Evolutionary conservation across 2,797 vertebrate genomes (phyloP).

Genomic region (Platyrinchus mystaceus): DNA sequence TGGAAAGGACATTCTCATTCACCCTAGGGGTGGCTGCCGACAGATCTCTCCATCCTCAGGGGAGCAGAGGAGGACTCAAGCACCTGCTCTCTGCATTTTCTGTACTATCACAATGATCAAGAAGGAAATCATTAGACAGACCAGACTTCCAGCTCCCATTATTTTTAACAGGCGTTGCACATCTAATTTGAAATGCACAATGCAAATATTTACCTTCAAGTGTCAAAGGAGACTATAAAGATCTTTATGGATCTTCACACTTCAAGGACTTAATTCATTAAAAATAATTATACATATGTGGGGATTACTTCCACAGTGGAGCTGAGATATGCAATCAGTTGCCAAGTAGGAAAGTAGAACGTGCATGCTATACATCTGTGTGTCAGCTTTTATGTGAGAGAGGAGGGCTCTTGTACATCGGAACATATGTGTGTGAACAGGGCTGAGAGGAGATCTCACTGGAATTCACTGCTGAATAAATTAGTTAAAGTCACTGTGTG

Average conservation of each 20-base stretch:
- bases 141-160: conserved; percentile 46
- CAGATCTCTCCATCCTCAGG: conserved; percentile 6
- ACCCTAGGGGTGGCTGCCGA: neutral
- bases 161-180: conserved; percentile 52
- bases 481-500: neutral
- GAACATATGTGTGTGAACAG: conserved; percentile 44
- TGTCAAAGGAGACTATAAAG: conserved; percentile 69
- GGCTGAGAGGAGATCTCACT: neutral
- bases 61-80: neutral
- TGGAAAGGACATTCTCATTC: neutral
- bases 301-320: conserved; percentile 14
- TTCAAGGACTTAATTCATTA: conserved; percentile 69
- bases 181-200: conserved; percentile 63
- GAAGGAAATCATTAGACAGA: conserved; percentile 50
- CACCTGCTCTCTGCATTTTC: conserved; percentile 38
- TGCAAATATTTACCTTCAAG: conserved; percentile 68
- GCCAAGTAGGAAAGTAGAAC: neutral
- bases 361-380: neutral
- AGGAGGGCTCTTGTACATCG: neutral
- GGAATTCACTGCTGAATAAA: conserved; percentile 36
- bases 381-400: conserved; percentile 41
- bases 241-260: conserved; percentile 64
- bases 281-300: conserved; percentile 65
- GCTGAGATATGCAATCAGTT: conserved; percentile 24
- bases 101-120: neutral